These are phyloP conservation scores for Tetheella fluctuosa DNA, from an alignment of 2,888 invertebrate species.

Conservation along the genomic window DNA sequence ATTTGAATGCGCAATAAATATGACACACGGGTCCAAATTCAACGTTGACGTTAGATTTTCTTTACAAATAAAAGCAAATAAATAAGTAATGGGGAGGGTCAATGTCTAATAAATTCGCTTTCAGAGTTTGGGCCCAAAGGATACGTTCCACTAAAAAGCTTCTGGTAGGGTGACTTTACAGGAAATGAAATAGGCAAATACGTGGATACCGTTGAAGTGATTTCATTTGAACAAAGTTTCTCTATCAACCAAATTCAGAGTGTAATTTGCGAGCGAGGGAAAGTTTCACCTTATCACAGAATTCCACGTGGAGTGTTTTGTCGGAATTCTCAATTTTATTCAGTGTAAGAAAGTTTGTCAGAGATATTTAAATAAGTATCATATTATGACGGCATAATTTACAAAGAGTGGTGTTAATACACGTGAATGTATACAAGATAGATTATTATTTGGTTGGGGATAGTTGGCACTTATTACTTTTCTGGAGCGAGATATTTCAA, in stretches of 20 bases:
- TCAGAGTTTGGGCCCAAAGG: slow-evolving; percentile 47
- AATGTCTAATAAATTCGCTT: slow-evolving; percentile 31
- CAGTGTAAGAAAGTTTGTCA: slow-evolving; percentile 46
- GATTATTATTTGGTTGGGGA: too few relatives aligned
- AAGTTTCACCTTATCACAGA: slow-evolving; percentile 79
- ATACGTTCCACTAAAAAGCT: slow-evolving; percentile 50
- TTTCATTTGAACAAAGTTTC: slow-evolving; percentile 78
- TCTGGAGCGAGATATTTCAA: too few relatives aligned
- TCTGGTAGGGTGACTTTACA: slow-evolving; percentile 54
- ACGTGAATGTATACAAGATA: neutral
- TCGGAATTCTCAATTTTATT: slow-evolving; percentile 73
- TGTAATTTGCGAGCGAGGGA: slow-evolving; percentile 78
- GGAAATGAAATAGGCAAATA: slow-evolving; percentile 68
- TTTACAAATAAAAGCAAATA: slow-evolving; percentile 11
- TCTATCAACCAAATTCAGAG: slow-evolving; percentile 78
- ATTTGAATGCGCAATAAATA: neutral
- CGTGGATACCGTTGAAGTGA: slow-evolving; percentile 71
- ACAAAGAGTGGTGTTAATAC: neutral
- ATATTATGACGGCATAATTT: neutral
- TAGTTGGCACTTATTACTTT: too few relatives aligned
- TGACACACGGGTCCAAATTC: neutral
- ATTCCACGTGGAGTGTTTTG: slow-evolving; percentile 81
- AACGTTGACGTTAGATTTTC: neutral
- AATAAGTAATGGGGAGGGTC: slow-evolving; percentile 13
- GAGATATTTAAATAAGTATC: slow-evolving; percentile 21